Percentiles rank a stretch among this genome's conserved stretches.
Conservation (phyloP, 2,113 vertebrate genomes). For the Hemiscyllium ocellatum region DNA sequence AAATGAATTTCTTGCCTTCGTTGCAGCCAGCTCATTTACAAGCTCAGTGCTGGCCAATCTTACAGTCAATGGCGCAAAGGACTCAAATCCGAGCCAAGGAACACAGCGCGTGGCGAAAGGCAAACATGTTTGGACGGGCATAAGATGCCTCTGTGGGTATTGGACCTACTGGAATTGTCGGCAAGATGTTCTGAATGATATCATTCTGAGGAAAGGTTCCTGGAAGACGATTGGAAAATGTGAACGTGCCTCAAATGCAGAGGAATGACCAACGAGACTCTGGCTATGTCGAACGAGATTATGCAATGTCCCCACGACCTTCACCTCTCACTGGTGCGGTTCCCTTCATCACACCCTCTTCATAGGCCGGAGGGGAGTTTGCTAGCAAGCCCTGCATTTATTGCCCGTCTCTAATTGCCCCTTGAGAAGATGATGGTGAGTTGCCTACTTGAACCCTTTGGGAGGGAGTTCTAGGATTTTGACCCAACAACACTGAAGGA, state of each 20-base stretch:
- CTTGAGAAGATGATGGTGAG: not conserved
- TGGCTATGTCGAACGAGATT: accelerated
- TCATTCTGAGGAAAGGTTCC: not conserved
- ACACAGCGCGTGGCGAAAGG: not conserved
- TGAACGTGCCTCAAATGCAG: not conserved
- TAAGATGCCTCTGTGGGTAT: not conserved
- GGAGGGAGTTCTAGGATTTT: too few species aligned
- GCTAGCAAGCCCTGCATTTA: not conserved
- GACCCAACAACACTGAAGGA: too few species aligned
- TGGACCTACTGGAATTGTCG: not conserved
- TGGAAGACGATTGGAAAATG: not conserved
- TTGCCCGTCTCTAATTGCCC: not conserved
- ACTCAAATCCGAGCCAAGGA: not conserved
- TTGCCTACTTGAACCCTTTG: not conserved
- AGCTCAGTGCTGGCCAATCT: not conserved
- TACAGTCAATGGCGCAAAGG: not conserved
- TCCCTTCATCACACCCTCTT: not conserved
- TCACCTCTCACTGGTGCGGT: too few species aligned
- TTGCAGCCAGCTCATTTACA: not conserved
- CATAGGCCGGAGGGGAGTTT: accelerated
- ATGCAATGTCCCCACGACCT: too few species aligned
- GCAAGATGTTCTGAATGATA: not conserved
- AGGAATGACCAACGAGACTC: not conserved
- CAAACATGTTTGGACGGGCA: not conserved
- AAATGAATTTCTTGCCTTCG: not conserved